Evolutionary conservation across 2,888 invertebrate genomes (phyloP), one percentile per base, ranked within the genome.

Genomic region (Margaritifera margaritifera): DNA sequence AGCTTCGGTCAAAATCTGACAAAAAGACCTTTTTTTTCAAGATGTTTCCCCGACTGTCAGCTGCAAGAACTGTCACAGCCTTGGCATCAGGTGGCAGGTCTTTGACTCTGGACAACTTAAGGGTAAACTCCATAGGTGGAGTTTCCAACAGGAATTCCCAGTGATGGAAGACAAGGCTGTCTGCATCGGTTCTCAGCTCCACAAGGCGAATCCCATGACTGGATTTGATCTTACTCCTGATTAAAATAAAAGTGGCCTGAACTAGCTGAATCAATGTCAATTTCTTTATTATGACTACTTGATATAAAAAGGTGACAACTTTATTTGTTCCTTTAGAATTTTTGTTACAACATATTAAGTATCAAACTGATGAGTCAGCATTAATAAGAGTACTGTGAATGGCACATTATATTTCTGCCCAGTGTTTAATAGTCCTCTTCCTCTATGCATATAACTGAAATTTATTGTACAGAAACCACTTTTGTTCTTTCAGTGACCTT

Each of bases 81-180:
- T 72, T 70, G 31, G 82, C 80, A 27, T 77, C 79, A 6, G 77
- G 68, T 6, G 85, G 84, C 22, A 86, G 66, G 42, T 81, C 78
- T 55, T 78, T 78, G 52, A 85, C 74, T 50, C 82, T 75, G 25
- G 82, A 80, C 20, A 76, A 63, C 62, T 81, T 82, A 53, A 88
- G 76, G 18, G 68, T 73, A 72, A 88, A 88, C 27, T 81, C 77
- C 4, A 70, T 77, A 27, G 88, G 87, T n/a, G 87, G 85, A 20
- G 80, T 75, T 50, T 82, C 80, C 4, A 81, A 80, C 6, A 87
- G 80, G 69, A 88, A 89, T 69, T 89, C 89, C 87, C 88, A 88
- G 75, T 88, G 88, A 62, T 86, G 87, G 72, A 88, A 86, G 53
- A 89, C 89, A 18, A 83, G 74, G 6, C 87, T 87, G 19, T 87